Percentiles rank a stretch among this genome's conserved stretches.
phyloP scores from a whole-genome alignment of 2,113 vertebrate species.

The Cariama cristata region DNA sequence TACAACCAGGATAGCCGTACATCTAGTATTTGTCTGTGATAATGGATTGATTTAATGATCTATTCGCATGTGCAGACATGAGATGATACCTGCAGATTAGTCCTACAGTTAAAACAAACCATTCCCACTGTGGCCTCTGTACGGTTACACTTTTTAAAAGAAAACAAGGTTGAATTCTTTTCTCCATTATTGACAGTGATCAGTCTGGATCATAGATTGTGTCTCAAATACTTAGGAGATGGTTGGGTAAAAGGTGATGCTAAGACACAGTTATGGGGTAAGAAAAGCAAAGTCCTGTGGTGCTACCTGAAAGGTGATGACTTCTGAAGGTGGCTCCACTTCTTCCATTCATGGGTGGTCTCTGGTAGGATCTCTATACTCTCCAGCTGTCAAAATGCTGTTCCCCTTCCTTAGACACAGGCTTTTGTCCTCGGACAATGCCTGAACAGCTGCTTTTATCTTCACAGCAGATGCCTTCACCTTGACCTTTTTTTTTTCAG shows the following conservation, averaged over 20 bases:
- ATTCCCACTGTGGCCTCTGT: neutral
- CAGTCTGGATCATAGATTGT: accelerated
- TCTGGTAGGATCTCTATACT: neutral
- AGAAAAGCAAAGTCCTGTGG: neutral
- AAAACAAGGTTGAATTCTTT: neutral
- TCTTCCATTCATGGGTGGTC: neutral
- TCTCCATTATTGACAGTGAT: accelerated
- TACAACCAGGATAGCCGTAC: accelerated
- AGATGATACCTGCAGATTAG: neutral
- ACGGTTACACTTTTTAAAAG: neutral
- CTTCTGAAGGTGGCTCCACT: neutral
- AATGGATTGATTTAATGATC: neutral
- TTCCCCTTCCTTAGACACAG: neutral
- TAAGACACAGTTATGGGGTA: neutral
- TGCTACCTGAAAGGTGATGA: neutral
- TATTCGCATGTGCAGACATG: neutral
- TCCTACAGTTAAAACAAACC: neutral
- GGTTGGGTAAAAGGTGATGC: neutral
- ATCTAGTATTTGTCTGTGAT: neutral
- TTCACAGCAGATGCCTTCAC: neutral
- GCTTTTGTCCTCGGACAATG: neutral
- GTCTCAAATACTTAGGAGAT: neutral
- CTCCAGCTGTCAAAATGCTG: neutral
- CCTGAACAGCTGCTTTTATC: neutral
- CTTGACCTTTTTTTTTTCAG: neutral